These are phyloP conservation scores for Musca domestica DNA, from an alignment of 1,140 invertebrate genomes.

Conservation along the genomic window DNA sequence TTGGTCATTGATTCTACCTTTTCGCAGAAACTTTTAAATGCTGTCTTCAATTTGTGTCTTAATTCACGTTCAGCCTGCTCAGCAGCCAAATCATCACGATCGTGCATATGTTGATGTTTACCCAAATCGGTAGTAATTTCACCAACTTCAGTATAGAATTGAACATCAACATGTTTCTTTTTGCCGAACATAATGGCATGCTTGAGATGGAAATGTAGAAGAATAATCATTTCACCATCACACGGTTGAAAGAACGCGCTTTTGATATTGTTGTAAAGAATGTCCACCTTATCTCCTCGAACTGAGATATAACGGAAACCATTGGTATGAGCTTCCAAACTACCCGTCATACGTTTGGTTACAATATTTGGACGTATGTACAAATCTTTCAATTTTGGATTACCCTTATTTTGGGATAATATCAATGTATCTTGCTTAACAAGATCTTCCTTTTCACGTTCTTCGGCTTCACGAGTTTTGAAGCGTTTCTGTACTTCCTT, in stretches of 20 bases:
- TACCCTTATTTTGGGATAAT: conserved; percentile 92
- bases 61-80: conserved; percentile 98
- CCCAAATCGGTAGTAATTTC: conserved; percentile 99
- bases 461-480: conserved; percentile 96
- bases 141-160: conserved; percentile 99
- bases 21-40: conserved; percentile 98
- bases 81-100: conserved; percentile 96
- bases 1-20: conserved; percentile 96
- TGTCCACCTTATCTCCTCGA: conserved; percentile 98
- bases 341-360: conserved; percentile 94
- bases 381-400: conserved; percentile 97
- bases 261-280: conserved; percentile 99
- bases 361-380: conserved; percentile 99
- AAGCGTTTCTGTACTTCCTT: conserved; percentile 99
- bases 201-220: conserved; percentile 98
- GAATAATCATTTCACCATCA: conserved; percentile 99
- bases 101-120: conserved; percentile 99
- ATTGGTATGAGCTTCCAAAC: conserved; percentile 93
- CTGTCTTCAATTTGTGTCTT: conserved; percentile 92
- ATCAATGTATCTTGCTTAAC: conserved; percentile 99
- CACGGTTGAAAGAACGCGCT: conserved; percentile 99
- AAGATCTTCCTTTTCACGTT: conserved; percentile 96
- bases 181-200: conserved; percentile 99
- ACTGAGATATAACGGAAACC: conserved; percentile 98
- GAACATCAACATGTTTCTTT: conserved; percentile 98